Evolutionary conservation across 2,113 vertebrate species (phyloP).

Genomic region (Pycnonotus jocosus): DNA sequence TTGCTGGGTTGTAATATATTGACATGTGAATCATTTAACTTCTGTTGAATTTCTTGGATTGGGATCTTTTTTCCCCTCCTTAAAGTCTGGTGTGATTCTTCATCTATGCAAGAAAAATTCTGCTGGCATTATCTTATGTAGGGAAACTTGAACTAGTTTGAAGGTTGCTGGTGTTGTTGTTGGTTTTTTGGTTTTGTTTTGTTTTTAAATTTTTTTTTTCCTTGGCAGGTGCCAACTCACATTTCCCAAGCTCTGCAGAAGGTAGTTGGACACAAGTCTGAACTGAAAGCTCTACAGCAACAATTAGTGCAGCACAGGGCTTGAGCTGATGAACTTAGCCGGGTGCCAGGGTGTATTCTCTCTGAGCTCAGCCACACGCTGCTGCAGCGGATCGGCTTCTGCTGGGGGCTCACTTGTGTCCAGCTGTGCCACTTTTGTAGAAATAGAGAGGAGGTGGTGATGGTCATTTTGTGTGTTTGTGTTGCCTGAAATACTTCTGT

Average conservation of each 20-base stretch:
- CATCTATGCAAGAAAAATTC: background rate
- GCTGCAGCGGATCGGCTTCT: background rate
- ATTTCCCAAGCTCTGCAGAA: background rate
- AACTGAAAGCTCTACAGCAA: background rate
- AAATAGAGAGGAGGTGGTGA: background rate
- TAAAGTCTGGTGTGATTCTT: background rate
- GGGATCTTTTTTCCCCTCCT: background rate
- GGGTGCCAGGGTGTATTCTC: background rate
- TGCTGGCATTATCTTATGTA: background rate
- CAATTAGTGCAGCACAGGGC: background rate
- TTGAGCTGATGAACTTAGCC: background rate
- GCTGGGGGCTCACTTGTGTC: background rate
- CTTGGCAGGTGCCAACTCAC: background rate
- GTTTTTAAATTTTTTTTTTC: background rate
- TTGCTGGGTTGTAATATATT: background rate
- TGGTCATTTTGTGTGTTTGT: background rate
- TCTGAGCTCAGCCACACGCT: accelerated
- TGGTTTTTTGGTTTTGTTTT: no score
- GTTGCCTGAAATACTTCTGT: background rate
- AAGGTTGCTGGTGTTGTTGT: background rate
- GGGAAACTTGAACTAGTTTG: background rate
- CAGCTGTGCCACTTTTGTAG: background rate
- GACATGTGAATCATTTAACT: background rate
- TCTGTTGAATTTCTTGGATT: background rate
- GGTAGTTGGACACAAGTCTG: background rate